A percentile compares a stretch with the other conserved stretches of the same genome.
These are phyloP conservation scores for Lepidothrix coronata DNA, from an alignment of 2,113 vertebrate genomes.

Conservation along the genomic window DNA sequence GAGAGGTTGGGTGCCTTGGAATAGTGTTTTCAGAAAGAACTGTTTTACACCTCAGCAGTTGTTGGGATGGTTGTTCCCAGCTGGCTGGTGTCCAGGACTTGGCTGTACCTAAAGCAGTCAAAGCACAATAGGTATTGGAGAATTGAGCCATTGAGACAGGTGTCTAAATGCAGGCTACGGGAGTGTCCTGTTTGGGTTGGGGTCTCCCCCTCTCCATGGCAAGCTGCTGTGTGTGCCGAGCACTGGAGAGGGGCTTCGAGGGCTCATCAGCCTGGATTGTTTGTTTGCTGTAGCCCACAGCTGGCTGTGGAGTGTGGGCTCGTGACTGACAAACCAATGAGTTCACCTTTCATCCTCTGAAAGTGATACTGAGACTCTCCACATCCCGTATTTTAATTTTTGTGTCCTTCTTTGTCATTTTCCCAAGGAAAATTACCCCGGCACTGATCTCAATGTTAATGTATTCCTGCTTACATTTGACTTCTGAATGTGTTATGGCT, in stretches of 20 bases:
- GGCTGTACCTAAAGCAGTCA: neutral
- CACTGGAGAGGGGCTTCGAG: neutral
- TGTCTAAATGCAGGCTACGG: rapidly evolving
- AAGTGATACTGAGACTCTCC: slow-evolving; percentile 31
- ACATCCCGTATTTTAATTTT: slow-evolving; percentile 1
- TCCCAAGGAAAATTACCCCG: slow-evolving; percentile 75
- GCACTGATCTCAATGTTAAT: slow-evolving; percentile 88
- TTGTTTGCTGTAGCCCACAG: slow-evolving; percentile 24
- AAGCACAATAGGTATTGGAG: neutral
- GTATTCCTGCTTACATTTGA: slow-evolving; percentile 92
- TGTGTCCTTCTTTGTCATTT: slow-evolving; percentile 86
- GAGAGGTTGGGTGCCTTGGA: neutral
- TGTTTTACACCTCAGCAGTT: neutral
- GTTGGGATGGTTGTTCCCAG: neutral
- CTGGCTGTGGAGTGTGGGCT: slow-evolving; percentile 32
- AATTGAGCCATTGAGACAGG: neutral
- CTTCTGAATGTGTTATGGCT: slow-evolving; percentile 96
- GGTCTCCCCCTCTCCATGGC: rapidly evolving
- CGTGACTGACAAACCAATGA: slow-evolving; percentile 43
- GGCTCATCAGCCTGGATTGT: slow-evolving; percentile 42
- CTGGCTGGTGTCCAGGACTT: neutral
- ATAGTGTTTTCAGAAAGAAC: neutral
- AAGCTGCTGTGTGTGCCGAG: neutral
- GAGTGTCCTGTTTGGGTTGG: neutral
- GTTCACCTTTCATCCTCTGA: slow-evolving; percentile 21